A percentile compares a stretch with the other conserved stretches of the same genome.
phyloP scores from a whole-genome alignment of 2,113 vertebrate genomes.

The Xiphophorus couchianus region DNA sequence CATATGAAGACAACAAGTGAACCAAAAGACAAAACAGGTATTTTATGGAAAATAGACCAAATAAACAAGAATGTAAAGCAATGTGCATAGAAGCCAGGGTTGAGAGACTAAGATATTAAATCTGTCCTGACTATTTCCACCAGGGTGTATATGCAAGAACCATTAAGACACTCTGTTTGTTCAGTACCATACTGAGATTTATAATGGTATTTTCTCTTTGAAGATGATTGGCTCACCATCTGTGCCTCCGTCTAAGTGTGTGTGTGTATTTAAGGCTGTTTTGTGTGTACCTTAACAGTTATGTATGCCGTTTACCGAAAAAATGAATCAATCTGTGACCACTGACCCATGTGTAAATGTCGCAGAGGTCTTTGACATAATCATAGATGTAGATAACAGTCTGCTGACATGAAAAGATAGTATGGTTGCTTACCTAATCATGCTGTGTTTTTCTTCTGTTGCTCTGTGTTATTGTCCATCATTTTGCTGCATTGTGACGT shows the following conservation, averaged over 20 bases:
- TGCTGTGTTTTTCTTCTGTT: neutral
- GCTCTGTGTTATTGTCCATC: neutral
- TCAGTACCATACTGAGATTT: conserved; percentile 56
- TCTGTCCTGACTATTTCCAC: conserved; percentile 30
- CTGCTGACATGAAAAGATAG: neutral
- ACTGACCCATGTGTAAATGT: conserved; percentile 36
- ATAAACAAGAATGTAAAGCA: neutral
- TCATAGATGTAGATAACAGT: neutral
- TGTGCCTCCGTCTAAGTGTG: neutral
- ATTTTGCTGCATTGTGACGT: neutral
- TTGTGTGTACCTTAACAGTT: conserved; percentile 38
- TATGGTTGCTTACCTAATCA: neutral
- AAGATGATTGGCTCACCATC: conserved; percentile 50
- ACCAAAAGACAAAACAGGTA: neutral
- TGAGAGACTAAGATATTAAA: neutral
- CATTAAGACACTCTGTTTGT: conserved; percentile 37
- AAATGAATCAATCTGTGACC: conserved; percentile 56
- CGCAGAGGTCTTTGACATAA: neutral
- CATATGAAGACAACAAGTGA: neutral
- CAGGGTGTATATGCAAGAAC: conserved; percentile 55
- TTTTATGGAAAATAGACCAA: neutral
- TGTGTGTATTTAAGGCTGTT: conserved; percentile 22
- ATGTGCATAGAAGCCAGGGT: conserved; percentile 9
- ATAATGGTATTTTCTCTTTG: conserved; percentile 51
- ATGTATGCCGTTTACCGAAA: conserved; percentile 49